These are phyloP conservation scores for Microtus ochrogaster DNA, from an alignment of 2,113 vertebrate species.

Conservation along the genomic window DNA sequence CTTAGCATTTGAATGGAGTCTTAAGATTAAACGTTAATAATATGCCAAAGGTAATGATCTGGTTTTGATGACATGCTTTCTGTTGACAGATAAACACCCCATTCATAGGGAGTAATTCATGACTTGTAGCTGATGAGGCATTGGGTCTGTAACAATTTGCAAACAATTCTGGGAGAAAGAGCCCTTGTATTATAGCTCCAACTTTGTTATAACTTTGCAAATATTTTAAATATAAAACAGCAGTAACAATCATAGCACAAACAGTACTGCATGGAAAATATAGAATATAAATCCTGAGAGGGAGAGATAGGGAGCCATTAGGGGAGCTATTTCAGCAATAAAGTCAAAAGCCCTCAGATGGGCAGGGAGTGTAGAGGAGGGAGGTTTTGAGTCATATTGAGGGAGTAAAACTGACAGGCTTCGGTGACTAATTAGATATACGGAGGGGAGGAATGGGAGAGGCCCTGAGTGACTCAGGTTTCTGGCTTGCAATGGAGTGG, in stretches of 20 bases:
- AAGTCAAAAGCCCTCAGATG: conserved; percentile 17
- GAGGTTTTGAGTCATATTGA: not conserved
- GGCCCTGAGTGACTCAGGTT: not conserved
- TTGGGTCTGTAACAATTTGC: not conserved
- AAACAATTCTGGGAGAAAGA: not conserved
- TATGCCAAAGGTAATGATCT: not conserved
- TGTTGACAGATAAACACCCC: conserved; percentile 1
- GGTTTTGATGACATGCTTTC: not conserved
- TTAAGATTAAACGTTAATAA: conserved; percentile 24
- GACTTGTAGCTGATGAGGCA: not conserved
- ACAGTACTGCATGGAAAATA: not conserved
- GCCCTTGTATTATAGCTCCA: not conserved
- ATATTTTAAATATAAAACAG: conserved; percentile 36
- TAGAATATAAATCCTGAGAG: not conserved
- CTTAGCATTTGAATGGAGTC: not conserved
- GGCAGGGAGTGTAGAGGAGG: not conserved
- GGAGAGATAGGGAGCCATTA: not conserved
- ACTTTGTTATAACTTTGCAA: not conserved
- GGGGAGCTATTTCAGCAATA: not conserved
- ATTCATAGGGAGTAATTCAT: not conserved
- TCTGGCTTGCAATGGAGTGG: not conserved
- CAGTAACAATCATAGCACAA: not conserved
- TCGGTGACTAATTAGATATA: not conserved
- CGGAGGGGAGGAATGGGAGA: not conserved
- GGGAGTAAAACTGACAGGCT: not conserved